Conservation (phyloP, 2,113 vertebrate genomes). For the Hydropotes inermis region DNA sequence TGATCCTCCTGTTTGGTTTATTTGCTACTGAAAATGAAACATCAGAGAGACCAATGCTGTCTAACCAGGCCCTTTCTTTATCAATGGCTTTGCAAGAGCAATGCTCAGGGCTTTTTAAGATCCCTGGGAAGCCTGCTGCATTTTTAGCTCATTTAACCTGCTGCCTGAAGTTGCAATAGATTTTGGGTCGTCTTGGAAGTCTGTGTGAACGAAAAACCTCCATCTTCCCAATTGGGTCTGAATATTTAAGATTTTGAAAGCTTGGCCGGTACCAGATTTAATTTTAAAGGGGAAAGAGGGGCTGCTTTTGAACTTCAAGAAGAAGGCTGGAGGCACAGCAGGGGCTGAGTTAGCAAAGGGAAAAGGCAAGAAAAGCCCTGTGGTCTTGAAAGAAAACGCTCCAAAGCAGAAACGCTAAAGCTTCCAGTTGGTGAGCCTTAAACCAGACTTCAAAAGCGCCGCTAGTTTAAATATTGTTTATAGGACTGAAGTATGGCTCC, state of each 20-base stretch:
- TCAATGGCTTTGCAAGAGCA: not conserved
- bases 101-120: not conserved
- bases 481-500: not conserved
- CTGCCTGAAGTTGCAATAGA: conserved; percentile 26
- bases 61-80: conserved; percentile 3
- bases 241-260: conserved; percentile 63
- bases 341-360: conserved; percentile 21
- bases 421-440: conserved; percentile 22
- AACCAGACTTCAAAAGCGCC: conserved; percentile 55
- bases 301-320: conserved; percentile 70
- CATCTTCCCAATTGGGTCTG: not conserved
- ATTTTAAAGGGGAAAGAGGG: conserved; percentile 47
- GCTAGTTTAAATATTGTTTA: conserved; percentile 58
- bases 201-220: conserved; percentile 38
- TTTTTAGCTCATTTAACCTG: conserved; percentile 46
- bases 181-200: conserved; percentile 43
- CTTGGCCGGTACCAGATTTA: conserved; percentile 50
- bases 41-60: conserved; percentile 4
- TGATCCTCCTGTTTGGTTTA: conserved; percentile 50
- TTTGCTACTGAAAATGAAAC: conserved; percentile 52
- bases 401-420: not conserved
- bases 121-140: not conserved
- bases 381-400: conserved; percentile 31
- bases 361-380: conserved; percentile 26
- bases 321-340: conserved; percentile 43